Evolutionary conservation across 2,797 vertebrate species (phyloP).

Genomic region (Macropodus opercularis): DNA sequence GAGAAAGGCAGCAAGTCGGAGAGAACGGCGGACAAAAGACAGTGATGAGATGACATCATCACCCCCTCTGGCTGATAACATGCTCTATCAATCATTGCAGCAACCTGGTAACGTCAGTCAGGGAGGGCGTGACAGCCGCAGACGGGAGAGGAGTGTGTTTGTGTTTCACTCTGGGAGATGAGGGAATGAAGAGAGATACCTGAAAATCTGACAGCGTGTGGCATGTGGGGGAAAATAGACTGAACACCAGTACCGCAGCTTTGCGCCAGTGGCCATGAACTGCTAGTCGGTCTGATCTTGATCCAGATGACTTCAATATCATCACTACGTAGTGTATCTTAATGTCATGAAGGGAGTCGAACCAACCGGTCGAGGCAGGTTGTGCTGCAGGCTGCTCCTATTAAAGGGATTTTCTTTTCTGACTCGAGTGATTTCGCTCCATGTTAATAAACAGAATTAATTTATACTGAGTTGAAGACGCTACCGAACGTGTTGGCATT

Average conservation of each 20-base stretch:
- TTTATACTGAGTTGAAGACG: too few species aligned
- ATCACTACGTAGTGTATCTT: too few species aligned
- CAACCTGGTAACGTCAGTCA: constrained; percentile 36
- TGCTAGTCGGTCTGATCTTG: not conserved
- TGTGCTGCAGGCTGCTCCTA: too few species aligned
- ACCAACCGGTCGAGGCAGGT: too few species aligned
- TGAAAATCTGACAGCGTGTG: constrained; percentile 21
- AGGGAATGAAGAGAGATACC: too few species aligned
- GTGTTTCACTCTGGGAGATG: too few species aligned
- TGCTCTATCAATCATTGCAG: constrained; percentile 55
- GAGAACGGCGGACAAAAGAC: constrained; percentile 28
- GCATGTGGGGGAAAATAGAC: not conserved
- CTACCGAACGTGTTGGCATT: too few species aligned
- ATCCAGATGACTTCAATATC: too few species aligned
- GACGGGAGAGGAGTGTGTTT: constrained; percentile 27
- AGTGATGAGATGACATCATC: constrained; percentile 55
- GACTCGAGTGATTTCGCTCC: too few species aligned
- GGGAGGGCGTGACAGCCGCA: constrained; percentile 11
- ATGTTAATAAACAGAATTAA: too few species aligned
- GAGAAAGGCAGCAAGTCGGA: constrained; percentile 8
- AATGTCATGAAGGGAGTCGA: too few species aligned
- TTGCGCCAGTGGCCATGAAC: not conserved
- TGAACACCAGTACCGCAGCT: not conserved
- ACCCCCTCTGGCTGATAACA: constrained; percentile 40
- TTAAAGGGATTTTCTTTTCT: too few species aligned